These are phyloP conservation scores for Phycodurus eques DNA, from an alignment of 2,113 vertebrate species.

Conservation along the genomic window DNA sequence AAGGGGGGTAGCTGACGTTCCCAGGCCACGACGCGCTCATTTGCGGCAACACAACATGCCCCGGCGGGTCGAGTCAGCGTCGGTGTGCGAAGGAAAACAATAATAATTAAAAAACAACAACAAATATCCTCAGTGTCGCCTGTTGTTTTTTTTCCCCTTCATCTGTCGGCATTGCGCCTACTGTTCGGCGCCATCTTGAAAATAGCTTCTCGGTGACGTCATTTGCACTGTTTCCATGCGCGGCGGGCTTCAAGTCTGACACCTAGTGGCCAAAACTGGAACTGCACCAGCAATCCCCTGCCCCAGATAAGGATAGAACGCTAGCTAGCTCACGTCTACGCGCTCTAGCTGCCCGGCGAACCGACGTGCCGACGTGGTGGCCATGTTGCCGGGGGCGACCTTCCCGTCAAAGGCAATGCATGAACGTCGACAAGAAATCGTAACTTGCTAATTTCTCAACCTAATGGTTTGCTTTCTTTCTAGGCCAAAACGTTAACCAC, in stretches of 20 bases:
- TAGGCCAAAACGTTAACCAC: too few relatives aligned
- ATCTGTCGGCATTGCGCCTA: conserved; percentile 37
- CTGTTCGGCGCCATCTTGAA: conserved; percentile 72
- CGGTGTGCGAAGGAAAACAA: not conserved
- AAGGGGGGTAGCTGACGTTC: conserved; percentile 15
- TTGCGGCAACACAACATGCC: not conserved
- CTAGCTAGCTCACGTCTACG: too few relatives aligned
- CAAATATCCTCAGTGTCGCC: not conserved
- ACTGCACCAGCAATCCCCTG: conserved; percentile 23
- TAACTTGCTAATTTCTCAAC: too few relatives aligned
- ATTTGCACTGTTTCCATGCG: conserved; percentile 32
- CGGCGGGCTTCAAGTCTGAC: not conserved
- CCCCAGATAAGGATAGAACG: too few relatives aligned
- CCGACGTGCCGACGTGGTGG: too few relatives aligned
- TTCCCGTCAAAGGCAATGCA: too few relatives aligned
- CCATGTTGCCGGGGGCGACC: too few relatives aligned
- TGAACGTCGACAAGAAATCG: too few relatives aligned
- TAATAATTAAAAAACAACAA: not conserved
- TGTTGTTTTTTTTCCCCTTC: not conserved
- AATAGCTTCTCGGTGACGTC: conserved; percentile 67
- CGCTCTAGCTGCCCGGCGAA: too few relatives aligned
- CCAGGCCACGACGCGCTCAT: not conserved
- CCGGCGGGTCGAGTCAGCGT: not conserved
- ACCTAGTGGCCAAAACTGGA: not conserved
- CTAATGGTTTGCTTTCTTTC: too few relatives aligned